These are phyloP conservation scores for Nilaparvata lugens DNA, from an alignment of 1,140 invertebrate genomes.

Conservation along the genomic window DNA sequence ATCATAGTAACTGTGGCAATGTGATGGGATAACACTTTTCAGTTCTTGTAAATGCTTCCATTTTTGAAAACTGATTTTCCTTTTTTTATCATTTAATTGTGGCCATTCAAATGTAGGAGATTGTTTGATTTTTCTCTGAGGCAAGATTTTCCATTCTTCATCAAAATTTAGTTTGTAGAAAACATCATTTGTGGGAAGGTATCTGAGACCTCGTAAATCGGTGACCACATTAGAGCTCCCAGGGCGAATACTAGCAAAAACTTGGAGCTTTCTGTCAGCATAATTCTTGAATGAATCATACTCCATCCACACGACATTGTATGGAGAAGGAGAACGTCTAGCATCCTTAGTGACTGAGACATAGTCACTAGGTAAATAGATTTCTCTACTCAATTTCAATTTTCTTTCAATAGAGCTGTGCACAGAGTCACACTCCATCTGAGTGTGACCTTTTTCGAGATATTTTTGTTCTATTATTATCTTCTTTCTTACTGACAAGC, in stretches of 20 bases:
- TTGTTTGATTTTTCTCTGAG: no score
- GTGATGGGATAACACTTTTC: background rate
- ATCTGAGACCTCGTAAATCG: no score
- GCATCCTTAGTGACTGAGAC: conserved; percentile 1
- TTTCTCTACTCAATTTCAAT: conserved; percentile 4
- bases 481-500: conserved; percentile 23
- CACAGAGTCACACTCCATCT: conserved; percentile 36
- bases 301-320: conserved; percentile 1
- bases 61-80: background rate
- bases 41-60: background rate
- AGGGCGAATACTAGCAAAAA: no score
- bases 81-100: background rate
- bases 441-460: conserved; percentile 35
- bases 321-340: background rate
- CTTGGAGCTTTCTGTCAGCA: background rate
- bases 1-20: background rate
- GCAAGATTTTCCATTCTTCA: no score
- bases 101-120: background rate
- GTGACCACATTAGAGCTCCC: no score
- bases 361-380: conserved; percentile 3
- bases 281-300: conserved; percentile 1
- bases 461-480: conserved; percentile 34
- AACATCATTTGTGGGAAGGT: no score
- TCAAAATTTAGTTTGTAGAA: no score
- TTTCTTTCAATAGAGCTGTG: conserved; percentile 25